Conservation (phyloP, 2,888 invertebrate species). For the Catocala sponsa region DNA sequence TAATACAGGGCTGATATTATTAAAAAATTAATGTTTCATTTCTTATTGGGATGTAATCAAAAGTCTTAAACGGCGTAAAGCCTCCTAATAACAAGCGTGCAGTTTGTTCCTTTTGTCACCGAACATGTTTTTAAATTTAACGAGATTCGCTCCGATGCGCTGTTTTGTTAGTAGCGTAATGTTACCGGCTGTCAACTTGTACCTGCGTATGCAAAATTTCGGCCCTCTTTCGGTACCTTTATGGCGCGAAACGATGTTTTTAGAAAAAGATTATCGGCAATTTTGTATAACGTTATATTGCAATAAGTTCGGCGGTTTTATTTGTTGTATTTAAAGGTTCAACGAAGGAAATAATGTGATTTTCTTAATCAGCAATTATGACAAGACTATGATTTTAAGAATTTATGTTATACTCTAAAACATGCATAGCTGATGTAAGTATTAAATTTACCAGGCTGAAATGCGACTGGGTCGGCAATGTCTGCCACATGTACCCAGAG, state of each 20-base stretch:
- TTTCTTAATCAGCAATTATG: not conserved
- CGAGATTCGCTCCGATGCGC: constrained; percentile 43
- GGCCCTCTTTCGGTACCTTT: constrained; percentile 8
- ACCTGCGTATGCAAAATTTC: constrained; percentile 28
- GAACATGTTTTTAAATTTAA: constrained; percentile 40
- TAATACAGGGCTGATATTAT: too few species aligned
- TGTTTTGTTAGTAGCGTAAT: constrained; percentile 39
- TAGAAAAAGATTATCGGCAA: constrained; percentile 13
- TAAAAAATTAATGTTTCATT: too few species aligned
- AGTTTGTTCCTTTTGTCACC: constrained; percentile 44
- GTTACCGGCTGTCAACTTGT: constrained; percentile 35
- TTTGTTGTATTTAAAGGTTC: not conserved
- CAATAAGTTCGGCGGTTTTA: not conserved
- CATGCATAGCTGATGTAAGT: too few species aligned
- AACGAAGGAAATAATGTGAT: not conserved
- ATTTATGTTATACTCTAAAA: too few species aligned
- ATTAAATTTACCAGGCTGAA: too few species aligned
- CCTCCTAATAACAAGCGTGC: constrained; percentile 18
- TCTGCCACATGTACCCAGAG: too few species aligned
- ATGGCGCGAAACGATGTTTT: constrained; percentile 25
- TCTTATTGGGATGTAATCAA: not conserved
- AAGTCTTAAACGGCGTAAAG: constrained; percentile 21
- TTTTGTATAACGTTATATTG: constrained; percentile 2
- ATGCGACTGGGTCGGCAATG: too few species aligned
- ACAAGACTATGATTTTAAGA: too few species aligned